Conservation (phyloP, 1,140 invertebrate genomes). For the Galendromus occidentalis region DNA sequence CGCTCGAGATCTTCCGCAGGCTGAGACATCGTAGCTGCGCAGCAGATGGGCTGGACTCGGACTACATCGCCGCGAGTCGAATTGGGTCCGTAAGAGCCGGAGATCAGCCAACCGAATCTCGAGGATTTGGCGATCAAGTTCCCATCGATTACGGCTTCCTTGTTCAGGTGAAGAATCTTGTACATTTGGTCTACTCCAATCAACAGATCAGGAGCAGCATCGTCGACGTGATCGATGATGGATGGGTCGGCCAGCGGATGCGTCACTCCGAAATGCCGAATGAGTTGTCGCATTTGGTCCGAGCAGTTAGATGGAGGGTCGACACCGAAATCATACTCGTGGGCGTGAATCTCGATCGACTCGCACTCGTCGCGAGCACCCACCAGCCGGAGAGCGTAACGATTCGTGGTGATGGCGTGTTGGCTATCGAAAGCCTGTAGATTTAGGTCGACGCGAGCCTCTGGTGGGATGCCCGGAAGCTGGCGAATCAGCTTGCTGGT, state of each 20-base stretch:
- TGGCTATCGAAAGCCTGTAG: neutral
- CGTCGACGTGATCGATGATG: neutral
- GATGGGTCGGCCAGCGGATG: neutral
- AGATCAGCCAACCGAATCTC: too few relatives aligned
- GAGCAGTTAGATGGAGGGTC: neutral
- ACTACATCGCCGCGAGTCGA: neutral
- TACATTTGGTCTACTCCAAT: neutral
- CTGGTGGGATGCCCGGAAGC: neutral
- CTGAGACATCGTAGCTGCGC: neutral
- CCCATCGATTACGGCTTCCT: neutral
- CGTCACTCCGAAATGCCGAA: neutral
- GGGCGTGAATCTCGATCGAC: neutral
- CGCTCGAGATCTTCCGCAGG: too few relatives aligned
- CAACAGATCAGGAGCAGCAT: neutral
- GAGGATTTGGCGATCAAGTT: too few relatives aligned
- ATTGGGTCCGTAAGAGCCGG: too few relatives aligned
- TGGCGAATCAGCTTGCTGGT: neutral
- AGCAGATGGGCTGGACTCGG: neutral
- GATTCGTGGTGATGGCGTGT: neutral
- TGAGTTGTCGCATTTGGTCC: neutral
- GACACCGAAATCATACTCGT: neutral
- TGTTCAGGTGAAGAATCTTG: neutral
- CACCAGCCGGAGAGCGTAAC: neutral
- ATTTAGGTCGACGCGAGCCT: neutral
- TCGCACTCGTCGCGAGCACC: neutral